These are phyloP conservation scores for Theretra japonica DNA, from an alignment of 2,888 invertebrate species.

Conservation along the genomic window DNA sequence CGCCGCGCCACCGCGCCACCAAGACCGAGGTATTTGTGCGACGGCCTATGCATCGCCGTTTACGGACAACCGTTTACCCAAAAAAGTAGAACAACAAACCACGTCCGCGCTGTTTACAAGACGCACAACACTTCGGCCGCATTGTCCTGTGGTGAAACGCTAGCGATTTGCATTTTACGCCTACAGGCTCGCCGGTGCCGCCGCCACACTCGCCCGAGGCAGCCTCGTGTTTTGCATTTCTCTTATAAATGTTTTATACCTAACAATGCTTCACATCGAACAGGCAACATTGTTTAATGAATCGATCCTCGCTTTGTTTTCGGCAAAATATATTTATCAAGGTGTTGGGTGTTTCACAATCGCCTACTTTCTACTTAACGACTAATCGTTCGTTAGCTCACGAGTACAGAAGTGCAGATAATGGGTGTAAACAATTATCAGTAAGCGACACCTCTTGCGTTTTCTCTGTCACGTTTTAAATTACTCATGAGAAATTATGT, in stretches of 20 bases:
- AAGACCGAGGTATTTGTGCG: constrained; percentile 69
- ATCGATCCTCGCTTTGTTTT: constrained; percentile 31
- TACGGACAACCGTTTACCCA: constrained; percentile 80
- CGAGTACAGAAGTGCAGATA: constrained; percentile 49
- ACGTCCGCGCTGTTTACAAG: constrained; percentile 79
- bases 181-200: constrained; percentile 57
- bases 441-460: constrained; percentile 58
- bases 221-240: constrained; percentile 64
- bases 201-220: constrained; percentile 42
- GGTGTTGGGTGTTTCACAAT: constrained; percentile 42
- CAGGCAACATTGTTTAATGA: constrained; percentile 42
- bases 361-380: constrained; percentile 49
- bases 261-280: constrained; percentile 38
- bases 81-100: constrained; percentile 83
- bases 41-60: constrained; percentile 76
- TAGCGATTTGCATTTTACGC: constrained; percentile 78
- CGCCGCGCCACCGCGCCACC: constrained; percentile 40
- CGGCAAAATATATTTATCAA: constrained; percentile 32
- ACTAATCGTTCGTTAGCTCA: constrained; percentile 56
- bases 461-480: constrained; percentile 55
- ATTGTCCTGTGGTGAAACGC: constrained; percentile 80
- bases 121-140: constrained; percentile 75
- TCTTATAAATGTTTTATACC: constrained; percentile 49
- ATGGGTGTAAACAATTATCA: constrained; percentile 58
- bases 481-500: constrained; percentile 54